Evolutionary conservation across 2,797 vertebrate genomes (phyloP).

Genomic region (Oophaga sylvatica): DNA sequence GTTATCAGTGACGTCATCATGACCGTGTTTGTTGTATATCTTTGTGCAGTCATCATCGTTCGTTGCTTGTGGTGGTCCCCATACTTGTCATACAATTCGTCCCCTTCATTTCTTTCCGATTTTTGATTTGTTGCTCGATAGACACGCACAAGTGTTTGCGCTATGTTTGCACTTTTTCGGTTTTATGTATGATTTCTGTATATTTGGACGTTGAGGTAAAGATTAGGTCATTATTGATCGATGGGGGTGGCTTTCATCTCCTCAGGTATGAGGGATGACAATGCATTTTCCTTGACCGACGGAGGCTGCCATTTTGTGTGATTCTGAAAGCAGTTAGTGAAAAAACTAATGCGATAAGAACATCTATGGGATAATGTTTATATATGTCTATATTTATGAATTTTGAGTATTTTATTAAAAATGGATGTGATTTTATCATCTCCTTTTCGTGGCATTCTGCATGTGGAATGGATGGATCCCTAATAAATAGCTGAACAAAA

Average conservation of each 20-base stretch:
- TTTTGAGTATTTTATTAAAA: neutral
- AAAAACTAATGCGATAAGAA: too few species aligned
- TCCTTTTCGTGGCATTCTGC: neutral
- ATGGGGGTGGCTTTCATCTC: neutral
- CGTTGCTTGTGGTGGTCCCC: neutral
- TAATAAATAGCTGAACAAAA: neutral
- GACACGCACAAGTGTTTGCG: neutral
- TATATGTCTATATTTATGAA: neutral
- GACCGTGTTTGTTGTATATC: neutral
- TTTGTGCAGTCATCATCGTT: neutral
- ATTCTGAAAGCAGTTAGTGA: too few species aligned
- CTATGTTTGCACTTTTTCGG: neutral
- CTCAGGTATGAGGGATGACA: neutral
- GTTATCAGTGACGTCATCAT: neutral
- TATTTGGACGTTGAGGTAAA: neutral
- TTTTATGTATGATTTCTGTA: neutral
- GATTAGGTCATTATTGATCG: neutral
- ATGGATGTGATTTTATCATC: neutral
- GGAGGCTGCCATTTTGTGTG: slow-evolving; percentile 14
- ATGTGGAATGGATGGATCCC: neutral
- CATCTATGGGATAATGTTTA: neutral
- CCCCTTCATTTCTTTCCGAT: neutral
- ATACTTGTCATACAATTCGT: too few species aligned
- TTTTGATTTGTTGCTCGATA: neutral
- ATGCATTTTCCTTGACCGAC: neutral